Evolutionary conservation across 2,888 invertebrate species (phyloP).

Genomic region (Leptinotarsa tumamoca): DNA sequence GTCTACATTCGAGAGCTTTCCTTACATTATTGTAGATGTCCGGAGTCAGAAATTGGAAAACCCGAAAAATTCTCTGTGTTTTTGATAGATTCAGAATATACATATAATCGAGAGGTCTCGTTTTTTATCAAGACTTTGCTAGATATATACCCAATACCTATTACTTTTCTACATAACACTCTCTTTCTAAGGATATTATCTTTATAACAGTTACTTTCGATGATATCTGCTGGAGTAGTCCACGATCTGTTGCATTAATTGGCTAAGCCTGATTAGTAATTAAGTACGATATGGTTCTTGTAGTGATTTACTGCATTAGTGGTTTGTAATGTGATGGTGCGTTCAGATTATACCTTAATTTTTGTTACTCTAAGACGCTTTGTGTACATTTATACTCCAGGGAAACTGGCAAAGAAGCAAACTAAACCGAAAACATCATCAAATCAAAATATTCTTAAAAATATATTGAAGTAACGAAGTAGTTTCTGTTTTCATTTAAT

Average conservation of each 20-base stretch:
- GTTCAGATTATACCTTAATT: constrained; percentile 43
- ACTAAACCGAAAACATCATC: background rate
- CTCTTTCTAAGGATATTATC: constrained; percentile 30
- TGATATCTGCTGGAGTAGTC: constrained; percentile 47
- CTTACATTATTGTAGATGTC: no score
- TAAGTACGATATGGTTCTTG: constrained; percentile 56
- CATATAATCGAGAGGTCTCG: background rate
- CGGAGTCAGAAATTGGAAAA: no score
- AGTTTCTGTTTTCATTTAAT: no score
- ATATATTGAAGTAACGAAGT: no score
- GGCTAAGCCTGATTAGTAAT: constrained; percentile 61
- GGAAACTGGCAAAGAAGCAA: background rate
- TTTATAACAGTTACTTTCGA: constrained; percentile 38
- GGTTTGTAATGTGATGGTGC: constrained; percentile 53
- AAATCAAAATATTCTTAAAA: background rate
- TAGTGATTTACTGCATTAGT: constrained; percentile 52
- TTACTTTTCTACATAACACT: background rate
- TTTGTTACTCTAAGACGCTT: constrained; percentile 43
- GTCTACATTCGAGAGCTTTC: no score
- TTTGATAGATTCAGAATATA: no score
- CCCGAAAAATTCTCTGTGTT: no score
- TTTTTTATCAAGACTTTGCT: background rate
- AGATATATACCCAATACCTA: background rate
- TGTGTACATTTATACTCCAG: constrained; percentile 42
- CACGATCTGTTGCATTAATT: constrained; percentile 61